Percentiles rank a stretch among this genome's conserved stretches.
Conservation (phyloP, 2,113 vertebrate species). For the Polypterus senegalus region DNA sequence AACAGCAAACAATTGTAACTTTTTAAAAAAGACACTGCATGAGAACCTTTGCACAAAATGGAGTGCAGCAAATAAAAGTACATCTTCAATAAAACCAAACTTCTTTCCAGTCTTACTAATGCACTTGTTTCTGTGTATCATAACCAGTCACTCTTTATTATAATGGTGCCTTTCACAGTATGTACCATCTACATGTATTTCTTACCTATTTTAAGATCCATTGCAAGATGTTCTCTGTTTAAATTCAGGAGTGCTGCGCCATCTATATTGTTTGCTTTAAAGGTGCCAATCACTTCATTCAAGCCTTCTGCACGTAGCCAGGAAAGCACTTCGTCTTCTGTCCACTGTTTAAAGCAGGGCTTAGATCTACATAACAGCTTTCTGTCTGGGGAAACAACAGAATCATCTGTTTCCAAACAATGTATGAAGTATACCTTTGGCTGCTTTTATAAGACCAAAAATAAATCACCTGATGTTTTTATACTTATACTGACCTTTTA, state of each 20-base stretch:
- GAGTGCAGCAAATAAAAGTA: too few relatives aligned
- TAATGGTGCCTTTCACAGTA: accelerated
- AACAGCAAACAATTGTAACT: too few relatives aligned
- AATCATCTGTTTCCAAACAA: too few relatives aligned
- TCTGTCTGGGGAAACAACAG: conserved; percentile 36
- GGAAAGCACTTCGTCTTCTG: conserved; percentile 65
- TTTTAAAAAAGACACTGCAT: too few relatives aligned
- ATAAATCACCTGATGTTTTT: too few relatives aligned
- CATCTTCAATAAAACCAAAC: too few relatives aligned
- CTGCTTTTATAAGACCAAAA: too few relatives aligned
- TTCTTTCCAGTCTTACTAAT: too few relatives aligned
- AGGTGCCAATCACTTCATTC: conserved; percentile 48
- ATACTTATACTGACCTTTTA: too few relatives aligned
- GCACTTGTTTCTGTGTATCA: too few relatives aligned
- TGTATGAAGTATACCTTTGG: too few relatives aligned
- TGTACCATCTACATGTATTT: neutral
- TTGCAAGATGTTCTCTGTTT: conserved; percentile 59
- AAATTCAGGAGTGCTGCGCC: conserved; percentile 62
- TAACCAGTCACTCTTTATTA: neutral
- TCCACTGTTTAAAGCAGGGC: conserved; percentile 60
- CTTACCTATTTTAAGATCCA: conserved; percentile 77
- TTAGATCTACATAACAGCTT: conserved; percentile 27
- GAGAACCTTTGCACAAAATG: too few relatives aligned
- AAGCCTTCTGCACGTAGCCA: conserved; percentile 62
- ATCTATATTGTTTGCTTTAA: conserved; percentile 70